These are phyloP conservation scores for Argya squamiceps DNA, from an alignment of 2,797 vertebrate species.

Conservation along the genomic window DNA sequence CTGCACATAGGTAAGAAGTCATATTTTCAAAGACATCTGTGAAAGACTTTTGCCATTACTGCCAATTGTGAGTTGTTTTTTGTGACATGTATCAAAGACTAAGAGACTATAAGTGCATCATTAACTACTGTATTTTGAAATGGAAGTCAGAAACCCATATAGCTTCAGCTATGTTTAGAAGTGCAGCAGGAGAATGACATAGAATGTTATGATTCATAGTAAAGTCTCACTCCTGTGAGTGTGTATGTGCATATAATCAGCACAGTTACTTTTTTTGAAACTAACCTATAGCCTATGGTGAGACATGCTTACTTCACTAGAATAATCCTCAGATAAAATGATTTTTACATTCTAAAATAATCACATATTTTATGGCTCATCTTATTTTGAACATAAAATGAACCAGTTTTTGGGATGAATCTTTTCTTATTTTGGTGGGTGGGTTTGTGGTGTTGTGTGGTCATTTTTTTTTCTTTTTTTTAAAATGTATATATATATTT, in stretches of 20 bases:
- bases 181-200: background rate
- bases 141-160: background rate
- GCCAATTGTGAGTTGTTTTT: background rate
- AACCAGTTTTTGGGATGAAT: background rate
- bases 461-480: too few species aligned
- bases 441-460: too few species aligned
- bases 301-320: background rate
- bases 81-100: background rate
- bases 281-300: background rate
- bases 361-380: background rate
- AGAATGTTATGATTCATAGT: background rate
- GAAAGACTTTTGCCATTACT: background rate
- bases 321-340: background rate
- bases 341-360: background rate
- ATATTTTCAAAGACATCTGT: background rate
- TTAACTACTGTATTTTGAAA: background rate
- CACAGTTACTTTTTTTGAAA: background rate
- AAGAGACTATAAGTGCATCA: background rate
- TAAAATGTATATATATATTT: too few species aligned
- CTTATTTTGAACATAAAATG: background rate
- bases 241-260: fast-evolving
- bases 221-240: background rate
- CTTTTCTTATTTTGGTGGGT: background rate
- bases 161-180: background rate
- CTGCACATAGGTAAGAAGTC: background rate